Conservation (phyloP, 2,113 vertebrate genomes). For the Nannobrachium achirus region DNA sequence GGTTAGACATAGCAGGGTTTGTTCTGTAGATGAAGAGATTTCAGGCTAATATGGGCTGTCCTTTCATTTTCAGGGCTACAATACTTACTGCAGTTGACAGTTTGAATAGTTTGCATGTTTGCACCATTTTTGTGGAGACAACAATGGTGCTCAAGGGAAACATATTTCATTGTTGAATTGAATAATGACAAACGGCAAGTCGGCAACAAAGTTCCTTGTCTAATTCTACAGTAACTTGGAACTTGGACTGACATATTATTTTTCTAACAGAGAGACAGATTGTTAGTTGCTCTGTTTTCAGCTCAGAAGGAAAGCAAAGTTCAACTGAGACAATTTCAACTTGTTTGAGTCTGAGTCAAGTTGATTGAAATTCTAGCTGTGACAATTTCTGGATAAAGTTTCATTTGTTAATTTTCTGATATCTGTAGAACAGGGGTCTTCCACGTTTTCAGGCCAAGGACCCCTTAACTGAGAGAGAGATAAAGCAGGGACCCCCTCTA, state of each 20-base stretch:
- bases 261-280: conserved; percentile 2
- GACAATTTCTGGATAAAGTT: background rate
- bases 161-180: too few species aligned
- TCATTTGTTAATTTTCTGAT: too few species aligned
- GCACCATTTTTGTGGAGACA: background rate
- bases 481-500: too few species aligned
- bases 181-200: background rate
- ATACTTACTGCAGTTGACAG: background rate
- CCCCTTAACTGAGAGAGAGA: too few species aligned
- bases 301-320: conserved; percentile 26
- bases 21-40: background rate
- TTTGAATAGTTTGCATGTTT: background rate
- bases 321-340: conserved; percentile 12
- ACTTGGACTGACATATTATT: conserved; percentile 1
- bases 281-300: conserved; percentile 9
- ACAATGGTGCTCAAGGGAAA: background rate
- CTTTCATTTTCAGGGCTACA: conserved; percentile 14
- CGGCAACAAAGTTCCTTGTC: background rate
- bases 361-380: background rate
- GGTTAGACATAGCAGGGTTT: background rate
- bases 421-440: background rate
- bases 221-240: background rate
- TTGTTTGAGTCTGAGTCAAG: conserved; percentile 10
- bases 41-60: conserved; percentile 3
- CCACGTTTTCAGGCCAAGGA: too few species aligned